Percentiles rank a stretch among this genome's conserved stretches.
phyloP scores from a whole-genome alignment of 2,888 invertebrate species.

The Protonemura montana region DNA sequence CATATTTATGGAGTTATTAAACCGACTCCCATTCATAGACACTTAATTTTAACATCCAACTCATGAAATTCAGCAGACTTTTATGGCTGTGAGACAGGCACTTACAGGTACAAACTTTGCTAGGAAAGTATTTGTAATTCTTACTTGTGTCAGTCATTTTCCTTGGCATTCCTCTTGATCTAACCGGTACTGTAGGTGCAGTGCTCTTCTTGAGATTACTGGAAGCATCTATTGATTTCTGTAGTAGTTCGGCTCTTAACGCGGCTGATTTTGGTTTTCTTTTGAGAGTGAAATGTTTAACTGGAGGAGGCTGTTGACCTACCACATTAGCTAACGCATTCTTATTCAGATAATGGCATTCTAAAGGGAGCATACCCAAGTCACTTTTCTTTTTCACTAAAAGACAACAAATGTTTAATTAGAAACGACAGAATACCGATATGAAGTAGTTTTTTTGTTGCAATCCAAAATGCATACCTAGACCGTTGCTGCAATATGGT shows the following conservation, averaged over 20 bases:
- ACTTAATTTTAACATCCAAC: no score
- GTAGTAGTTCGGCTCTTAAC: conserved; percentile 85
- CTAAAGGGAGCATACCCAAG: conserved; percentile 85
- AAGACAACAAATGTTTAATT: conserved; percentile 37
- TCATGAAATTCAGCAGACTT: no score
- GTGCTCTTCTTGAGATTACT: conserved; percentile 87
- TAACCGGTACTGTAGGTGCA: conserved; percentile 86
- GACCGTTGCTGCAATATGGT: no score
- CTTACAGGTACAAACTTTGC: no score
- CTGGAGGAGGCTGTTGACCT: conserved; percentile 74
- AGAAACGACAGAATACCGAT: not conserved
- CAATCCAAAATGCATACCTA: no score
- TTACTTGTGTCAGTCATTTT: conserved; percentile 96
- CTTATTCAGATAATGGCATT: conserved; percentile 96
- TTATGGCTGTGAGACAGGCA: no score
- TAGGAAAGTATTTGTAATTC: conserved; percentile 52
- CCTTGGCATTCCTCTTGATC: conserved; percentile 88
- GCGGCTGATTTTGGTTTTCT: conserved; percentile 94
- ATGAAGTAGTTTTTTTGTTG: not conserved
- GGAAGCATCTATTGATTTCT: conserved; percentile 90
- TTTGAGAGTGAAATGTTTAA: conserved; percentile 92
- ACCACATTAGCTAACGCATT: conserved; percentile 89
- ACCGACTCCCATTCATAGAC: no score
- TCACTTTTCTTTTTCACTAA: conserved; percentile 82
- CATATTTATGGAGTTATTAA: no score